phyloP scores from a whole-genome alignment of 2,113 vertebrate genomes.

The Naja naja region DNA sequence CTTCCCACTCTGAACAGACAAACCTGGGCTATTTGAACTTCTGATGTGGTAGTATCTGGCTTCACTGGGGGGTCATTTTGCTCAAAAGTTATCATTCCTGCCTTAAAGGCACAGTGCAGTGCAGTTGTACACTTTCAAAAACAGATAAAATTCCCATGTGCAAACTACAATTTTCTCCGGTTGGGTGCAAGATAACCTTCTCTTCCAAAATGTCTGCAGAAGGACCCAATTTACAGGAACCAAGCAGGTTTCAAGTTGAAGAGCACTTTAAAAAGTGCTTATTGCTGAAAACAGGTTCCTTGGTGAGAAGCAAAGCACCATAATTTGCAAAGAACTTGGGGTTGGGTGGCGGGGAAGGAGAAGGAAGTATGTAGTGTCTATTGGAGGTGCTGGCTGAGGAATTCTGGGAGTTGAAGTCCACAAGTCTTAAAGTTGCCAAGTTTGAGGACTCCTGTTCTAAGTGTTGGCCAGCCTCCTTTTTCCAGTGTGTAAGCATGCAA shows the following conservation, averaged over 20 bases:
- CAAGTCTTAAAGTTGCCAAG: too few species aligned
- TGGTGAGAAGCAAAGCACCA: neutral
- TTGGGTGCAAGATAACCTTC: neutral
- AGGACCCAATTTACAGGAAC: neutral
- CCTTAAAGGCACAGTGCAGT: neutral
- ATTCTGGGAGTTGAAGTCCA: too few species aligned
- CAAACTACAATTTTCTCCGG: neutral
- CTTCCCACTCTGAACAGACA: neutral
- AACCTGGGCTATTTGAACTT: neutral
- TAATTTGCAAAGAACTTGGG: neutral
- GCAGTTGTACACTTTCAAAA: neutral
- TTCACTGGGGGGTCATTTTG: neutral
- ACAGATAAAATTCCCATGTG: neutral
- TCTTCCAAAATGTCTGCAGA: neutral
- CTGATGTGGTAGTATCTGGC: neutral
- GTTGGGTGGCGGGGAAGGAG: too few species aligned
- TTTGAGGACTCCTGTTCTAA: too few species aligned
- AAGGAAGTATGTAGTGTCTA: too few species aligned
- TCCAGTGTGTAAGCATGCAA: neutral
- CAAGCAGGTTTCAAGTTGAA: neutral
- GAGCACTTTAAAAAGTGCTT: neutral
- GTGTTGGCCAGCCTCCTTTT: too few species aligned
- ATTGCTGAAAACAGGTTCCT: neutral
- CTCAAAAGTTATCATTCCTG: neutral
- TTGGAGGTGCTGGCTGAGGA: too few species aligned